Evolutionary conservation across 2,888 invertebrate genomes (phyloP).

Genomic region (Sabatieria punctata): DNA sequence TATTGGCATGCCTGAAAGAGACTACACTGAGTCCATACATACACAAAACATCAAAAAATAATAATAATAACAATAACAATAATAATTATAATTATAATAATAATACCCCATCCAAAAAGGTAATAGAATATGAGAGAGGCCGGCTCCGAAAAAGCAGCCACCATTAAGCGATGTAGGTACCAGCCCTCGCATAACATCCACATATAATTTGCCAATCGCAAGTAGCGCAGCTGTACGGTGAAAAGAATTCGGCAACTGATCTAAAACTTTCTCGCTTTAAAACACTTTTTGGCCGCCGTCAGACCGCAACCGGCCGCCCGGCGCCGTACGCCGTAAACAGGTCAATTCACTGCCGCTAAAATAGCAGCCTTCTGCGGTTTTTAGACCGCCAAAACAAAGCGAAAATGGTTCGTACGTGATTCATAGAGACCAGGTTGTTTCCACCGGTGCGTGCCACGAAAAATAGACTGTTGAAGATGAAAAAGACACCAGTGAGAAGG

Average conservation of each 20-base stretch:
- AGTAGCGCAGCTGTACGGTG: slow-evolving; percentile 28
- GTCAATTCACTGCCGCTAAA: too few species aligned
- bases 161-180: slow-evolving; percentile 38
- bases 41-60: too few species aligned
- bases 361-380: background rate
- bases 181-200: slow-evolving; percentile 41
- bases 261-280: slow-evolving; percentile 9
- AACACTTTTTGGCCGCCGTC: too few species aligned
- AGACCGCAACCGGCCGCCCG: too few species aligned
- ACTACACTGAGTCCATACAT: too few species aligned
- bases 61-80: too few species aligned
- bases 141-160: slow-evolving; percentile 36
- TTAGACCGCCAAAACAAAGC: background rate
- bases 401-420: slow-evolving; percentile 16
- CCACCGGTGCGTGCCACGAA: slow-evolving; percentile 18
- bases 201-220: slow-evolving; percentile 37
- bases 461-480: slow-evolving; percentile 20
- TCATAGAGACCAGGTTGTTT: slow-evolving; percentile 15
- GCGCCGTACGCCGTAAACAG: too few species aligned
- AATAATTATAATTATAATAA: too few species aligned
- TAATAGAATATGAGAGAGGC: slow-evolving; percentile 34
- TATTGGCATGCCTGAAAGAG: slow-evolving; percentile 29
- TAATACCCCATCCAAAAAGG: slow-evolving; percentile 39
- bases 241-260: slow-evolving; percentile 22
- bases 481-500: slow-evolving; percentile 16